Conservation (phyloP, 2,797 vertebrate species). For the Pangasius larnaudii region DNA sequence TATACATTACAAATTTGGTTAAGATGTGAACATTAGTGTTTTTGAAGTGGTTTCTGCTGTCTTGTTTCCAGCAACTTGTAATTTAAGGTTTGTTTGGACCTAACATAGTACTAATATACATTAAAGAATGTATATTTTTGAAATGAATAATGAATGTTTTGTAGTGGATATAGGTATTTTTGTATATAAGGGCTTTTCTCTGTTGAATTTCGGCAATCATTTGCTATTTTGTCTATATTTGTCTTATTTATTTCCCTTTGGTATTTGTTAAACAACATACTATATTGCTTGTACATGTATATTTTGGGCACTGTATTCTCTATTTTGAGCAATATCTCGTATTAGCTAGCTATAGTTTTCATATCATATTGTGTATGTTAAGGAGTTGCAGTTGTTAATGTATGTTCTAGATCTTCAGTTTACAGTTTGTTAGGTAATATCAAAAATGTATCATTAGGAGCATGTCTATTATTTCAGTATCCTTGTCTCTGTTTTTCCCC, state of each 20-base stretch:
- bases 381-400: neutral
- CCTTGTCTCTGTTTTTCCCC: conserved; percentile 1
- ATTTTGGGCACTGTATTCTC: neutral
- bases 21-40: conserved; percentile 35
- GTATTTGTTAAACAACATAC: conserved; percentile 8
- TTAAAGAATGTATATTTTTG: conserved; percentile 61
- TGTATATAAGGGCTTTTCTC: conserved; percentile 75
- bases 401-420: neutral
- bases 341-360: conserved; percentile 7
- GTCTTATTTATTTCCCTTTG: conserved; percentile 27
- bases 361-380: conserved; percentile 6
- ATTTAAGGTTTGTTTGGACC: conserved; percentile 28
- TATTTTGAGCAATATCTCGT: conserved; percentile 22
- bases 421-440: neutral
- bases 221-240: conserved; percentile 11
- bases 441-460: conserved; percentile 16
- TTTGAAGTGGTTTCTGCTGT: conserved; percentile 4
- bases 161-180: conserved; percentile 64
- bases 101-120: conserved; percentile 36
- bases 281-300: conserved; percentile 23
- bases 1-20: neutral
- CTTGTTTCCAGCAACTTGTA: conserved; percentile 3
- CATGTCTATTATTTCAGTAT: conserved; percentile 14
- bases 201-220: conserved; percentile 60
- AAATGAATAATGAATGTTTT: conserved; percentile 61